Percentiles rank a stretch among this genome's conserved stretches.
Evolutionary conservation across 1,140 invertebrate genomes (phyloP).

Genomic region (Odontomachus brunneus): DNA sequence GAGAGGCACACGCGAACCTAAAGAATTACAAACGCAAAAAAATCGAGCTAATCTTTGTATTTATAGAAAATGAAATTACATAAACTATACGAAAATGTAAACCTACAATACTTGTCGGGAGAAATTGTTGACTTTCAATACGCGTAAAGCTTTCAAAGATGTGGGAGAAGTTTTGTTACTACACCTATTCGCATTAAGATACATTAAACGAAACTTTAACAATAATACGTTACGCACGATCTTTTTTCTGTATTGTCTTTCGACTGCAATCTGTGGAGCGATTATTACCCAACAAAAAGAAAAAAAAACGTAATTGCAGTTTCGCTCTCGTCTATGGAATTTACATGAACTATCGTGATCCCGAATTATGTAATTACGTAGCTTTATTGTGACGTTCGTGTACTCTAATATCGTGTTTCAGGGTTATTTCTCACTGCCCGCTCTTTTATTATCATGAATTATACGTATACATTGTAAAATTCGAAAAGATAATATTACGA

Average conservation of each 20-base stretch:
- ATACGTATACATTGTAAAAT: constrained; percentile 18
- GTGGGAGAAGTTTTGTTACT: constrained; percentile 23
- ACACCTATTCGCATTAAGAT: constrained; percentile 6
- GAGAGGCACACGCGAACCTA: too few relatives aligned
- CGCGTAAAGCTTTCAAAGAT: background rate
- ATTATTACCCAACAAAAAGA: background rate
- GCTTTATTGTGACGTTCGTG: constrained; percentile 29
- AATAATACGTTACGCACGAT: background rate
- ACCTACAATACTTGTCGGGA: background rate
- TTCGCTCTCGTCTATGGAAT: background rate
- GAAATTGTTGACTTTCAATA: background rate
- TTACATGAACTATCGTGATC: constrained; percentile 37
- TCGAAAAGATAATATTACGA: constrained; percentile 34
- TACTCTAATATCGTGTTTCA: constrained; percentile 53
- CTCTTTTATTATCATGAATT: constrained; percentile 51
- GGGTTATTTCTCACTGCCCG: constrained; percentile 68
- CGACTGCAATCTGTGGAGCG: constrained; percentile 23
- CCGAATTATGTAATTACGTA: constrained; percentile 61
- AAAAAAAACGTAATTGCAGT: background rate
- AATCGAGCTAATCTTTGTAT: background rate
- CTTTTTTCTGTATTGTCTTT: constrained; percentile 41
- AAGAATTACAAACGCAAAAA: background rate
- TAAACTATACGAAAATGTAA: background rate
- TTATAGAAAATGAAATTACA: background rate
- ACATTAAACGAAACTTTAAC: constrained; percentile 13